Base-by-base conservation (phyloP, 2,797 vertebrate genomes). In the Euphonia xanthogaster region DNA sequence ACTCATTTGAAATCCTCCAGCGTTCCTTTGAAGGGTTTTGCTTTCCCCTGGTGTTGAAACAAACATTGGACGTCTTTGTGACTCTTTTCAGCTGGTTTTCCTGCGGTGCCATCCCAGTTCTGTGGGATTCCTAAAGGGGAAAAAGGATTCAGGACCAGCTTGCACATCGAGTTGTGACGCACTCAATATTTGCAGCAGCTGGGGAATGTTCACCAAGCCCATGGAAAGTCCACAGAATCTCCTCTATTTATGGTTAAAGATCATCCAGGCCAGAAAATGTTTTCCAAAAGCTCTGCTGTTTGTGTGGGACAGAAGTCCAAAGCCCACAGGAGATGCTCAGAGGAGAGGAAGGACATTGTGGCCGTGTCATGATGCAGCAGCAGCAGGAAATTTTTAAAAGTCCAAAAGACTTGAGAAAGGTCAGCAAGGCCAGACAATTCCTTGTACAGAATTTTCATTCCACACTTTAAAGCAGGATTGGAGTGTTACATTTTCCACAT, bases 91-190 rank as follows among this genome's bases (percentile, higher is more conserved):
- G 45, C 4, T 0, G 0, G 1, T 70, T 83, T 55, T 84, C 28
- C 35, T 15, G 21, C 1, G 0, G n/a, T 1, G 4, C 20, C 44
- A 6, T 58, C 50, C n/a, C 45, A 18, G 0, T 18, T 42, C 30
- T 19, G 30, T 18, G 58, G 31, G 33, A 35, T 66, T 55, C 48
- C 39, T 23, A 7, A 9, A 0, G 1, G 27, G 77, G n/a, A 21
- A 25, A 48, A 51, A 27, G 31, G 39, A 13, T 50, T 61, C 1
- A 1, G 65, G 21, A 23, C 5, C 16, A 30, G 60, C 30, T 25
- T 17, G 24, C 14, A 3, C 53, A 4, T 47, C 0, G 4, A 35
- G 42, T 3, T 54, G 27, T 0, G 2, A 9, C 5, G 2, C 0
- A 1, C 22, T 79, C 2, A 0, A 2, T 28, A 17, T 8, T 21